Conservation (phyloP, 2,797 vertebrate species). For the Graptemys geographica region DNA sequence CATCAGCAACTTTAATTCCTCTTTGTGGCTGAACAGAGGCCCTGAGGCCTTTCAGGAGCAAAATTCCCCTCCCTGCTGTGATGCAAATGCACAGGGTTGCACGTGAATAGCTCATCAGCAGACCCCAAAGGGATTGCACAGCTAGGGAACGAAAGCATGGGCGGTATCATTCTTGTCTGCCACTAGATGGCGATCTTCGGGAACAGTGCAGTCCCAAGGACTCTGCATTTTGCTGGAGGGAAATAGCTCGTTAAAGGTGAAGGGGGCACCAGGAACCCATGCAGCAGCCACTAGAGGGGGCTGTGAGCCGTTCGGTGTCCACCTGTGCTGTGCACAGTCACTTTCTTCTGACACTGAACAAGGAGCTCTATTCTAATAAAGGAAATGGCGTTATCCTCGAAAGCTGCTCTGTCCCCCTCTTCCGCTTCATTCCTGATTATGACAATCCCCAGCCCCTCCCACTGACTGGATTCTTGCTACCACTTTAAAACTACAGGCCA, state of each 20-base stretch:
- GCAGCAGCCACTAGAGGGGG: neutral
- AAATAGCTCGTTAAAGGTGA: too few species aligned
- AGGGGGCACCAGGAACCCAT: too few species aligned
- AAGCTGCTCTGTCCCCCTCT: neutral
- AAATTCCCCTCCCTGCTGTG: too few species aligned
- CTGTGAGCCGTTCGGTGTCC: too few species aligned
- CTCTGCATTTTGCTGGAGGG: neutral
- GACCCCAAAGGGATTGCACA: neutral
- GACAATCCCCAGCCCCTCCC: neutral
- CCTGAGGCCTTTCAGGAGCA: neutral
- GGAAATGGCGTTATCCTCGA: neutral
- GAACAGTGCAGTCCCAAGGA: neutral
- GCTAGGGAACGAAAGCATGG: neutral
- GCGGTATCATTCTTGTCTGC: neutral
- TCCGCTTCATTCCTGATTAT: neutral
- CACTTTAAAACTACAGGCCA: neutral
- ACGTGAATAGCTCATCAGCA: neutral
- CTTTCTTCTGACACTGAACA: neutral
- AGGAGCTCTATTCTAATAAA: neutral
- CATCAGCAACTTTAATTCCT: too few species aligned
- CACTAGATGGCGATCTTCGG: neutral
- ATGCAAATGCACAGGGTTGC: neutral
- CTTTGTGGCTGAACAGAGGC: too few species aligned
- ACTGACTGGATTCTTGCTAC: neutral
- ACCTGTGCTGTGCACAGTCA: neutral